Evolutionary conservation across 2,888 invertebrate genomes (phyloP), one percentile per base, ranked within the genome.

Genomic region (Epistrophe eligans): DNA sequence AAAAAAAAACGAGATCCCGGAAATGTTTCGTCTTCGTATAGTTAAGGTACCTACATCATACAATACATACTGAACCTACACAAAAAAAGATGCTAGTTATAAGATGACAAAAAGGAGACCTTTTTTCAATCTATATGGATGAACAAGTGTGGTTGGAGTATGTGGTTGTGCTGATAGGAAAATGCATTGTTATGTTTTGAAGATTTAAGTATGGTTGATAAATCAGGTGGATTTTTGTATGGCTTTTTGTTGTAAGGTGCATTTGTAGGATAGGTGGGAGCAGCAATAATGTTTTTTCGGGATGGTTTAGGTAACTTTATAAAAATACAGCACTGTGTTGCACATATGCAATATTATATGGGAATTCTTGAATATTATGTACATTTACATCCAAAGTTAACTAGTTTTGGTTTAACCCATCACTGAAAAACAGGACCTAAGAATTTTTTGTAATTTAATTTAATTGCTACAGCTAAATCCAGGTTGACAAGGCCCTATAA

Each of bases 1-100:
- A n/a, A n/a, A n/a, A n/a, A n/a, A n/a, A 76, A 80, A 84, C 62
- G 73, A 77, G 64, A 74, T 84, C 82, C 82, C 85, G 82, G 82
- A 82, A 82, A 82, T 74, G 82, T 82, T 74, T 70, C 50, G 45
- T 62, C 60, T 60, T 40, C 35, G 40, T 15, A 28, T 9, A 11
- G 19, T 7, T 5, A 0, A 35, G 2, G 8, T n/a, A 48, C 45
- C 7, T 17, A 10, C 38, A 11, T 4, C n/a, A n/a, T n/a, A n/a
- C n/a, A n/a, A n/a, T n/a, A n/a, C n/a, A 24, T 24, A 24, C 24
- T 3, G 1, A 24, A 24, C 24, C 24, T 24, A 24, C 24, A 24
- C 24, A 24, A 24, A 24, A 24, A 24, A 52, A 79, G 81, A 85
- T 81, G 62, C 32, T 79, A 62, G 77, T 77, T 77, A 24, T 24